These are phyloP conservation scores for Prochilodus magdalenae DNA, from an alignment of 2,113 vertebrate genomes.

Conservation along the genomic window DNA sequence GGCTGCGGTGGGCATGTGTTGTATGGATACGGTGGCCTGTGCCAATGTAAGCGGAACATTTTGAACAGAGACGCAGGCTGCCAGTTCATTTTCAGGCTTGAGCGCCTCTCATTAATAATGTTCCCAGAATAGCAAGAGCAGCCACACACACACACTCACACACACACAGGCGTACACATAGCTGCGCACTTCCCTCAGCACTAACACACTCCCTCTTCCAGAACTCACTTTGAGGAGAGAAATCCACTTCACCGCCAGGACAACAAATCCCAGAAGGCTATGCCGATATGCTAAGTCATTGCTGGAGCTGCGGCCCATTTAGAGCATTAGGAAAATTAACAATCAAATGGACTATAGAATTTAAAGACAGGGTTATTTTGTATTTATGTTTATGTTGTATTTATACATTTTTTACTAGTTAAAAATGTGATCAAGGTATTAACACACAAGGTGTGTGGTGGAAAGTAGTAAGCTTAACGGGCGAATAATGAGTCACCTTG, in stretches of 20 bases:
- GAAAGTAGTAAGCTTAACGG: no score
- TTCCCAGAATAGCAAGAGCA: constrained; percentile 56
- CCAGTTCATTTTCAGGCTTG: constrained; percentile 62
- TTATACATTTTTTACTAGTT: no score
- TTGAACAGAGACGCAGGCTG: constrained; percentile 48
- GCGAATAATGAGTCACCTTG: no score
- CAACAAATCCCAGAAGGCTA: constrained; percentile 55
- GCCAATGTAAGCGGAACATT: constrained; percentile 45
- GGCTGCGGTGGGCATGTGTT: constrained; percentile 12
- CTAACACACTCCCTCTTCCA: constrained; percentile 33
- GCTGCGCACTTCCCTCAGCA: constrained; percentile 12
- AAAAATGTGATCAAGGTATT: no score
- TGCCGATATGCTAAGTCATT: constrained; percentile 53
- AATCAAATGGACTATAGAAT: constrained; percentile 47
- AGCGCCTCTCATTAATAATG: constrained; percentile 59
- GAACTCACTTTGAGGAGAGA: constrained; percentile 44
- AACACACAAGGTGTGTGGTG: no score
- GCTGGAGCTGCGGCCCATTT: constrained; percentile 33
- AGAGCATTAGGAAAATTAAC: constrained; percentile 29
- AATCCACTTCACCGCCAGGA: constrained; percentile 40
- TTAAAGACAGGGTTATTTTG: constrained; percentile 46
- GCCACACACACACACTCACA: constrained; percentile 13
- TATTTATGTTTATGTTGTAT: constrained; percentile 46
- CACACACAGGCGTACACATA: constrained; percentile 18
- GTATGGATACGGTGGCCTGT: constrained; percentile 57